Conservation (phyloP, 2,113 vertebrate genomes). For the Malaclemys terrapin region DNA sequence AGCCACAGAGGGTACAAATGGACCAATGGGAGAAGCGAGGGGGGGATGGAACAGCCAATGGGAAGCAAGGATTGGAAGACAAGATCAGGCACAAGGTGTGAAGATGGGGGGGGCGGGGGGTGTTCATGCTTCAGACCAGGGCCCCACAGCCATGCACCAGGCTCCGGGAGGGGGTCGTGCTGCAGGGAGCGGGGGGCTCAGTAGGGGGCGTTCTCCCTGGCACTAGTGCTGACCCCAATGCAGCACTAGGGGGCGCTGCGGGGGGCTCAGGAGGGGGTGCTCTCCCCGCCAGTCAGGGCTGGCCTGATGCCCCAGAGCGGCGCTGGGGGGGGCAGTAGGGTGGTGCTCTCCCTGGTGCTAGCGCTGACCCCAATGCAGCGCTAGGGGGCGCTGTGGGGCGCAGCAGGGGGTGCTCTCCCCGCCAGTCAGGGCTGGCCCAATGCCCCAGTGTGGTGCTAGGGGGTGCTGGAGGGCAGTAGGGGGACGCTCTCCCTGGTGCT, state of each 20-base stretch:
- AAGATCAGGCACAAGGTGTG: background rate
- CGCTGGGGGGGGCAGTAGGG: background rate
- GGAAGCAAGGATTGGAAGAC: background rate
- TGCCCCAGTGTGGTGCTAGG: background rate
- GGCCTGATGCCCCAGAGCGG: background rate
- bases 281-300: background rate
- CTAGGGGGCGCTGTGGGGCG: background rate
- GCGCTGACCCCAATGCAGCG: background rate
- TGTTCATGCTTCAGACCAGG: background rate
- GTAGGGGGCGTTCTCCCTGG: background rate
- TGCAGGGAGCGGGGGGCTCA: background rate
- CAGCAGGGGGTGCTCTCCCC: too few species aligned
- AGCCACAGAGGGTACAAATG: background rate
- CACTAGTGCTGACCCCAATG: background rate
- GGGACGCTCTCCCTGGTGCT: background rate
- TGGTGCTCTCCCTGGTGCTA: background rate
- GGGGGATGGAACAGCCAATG: background rate
- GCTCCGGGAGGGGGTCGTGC: conserved; percentile 2
- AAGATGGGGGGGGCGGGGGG: background rate
- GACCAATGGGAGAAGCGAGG: background rate
- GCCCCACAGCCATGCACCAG: too few species aligned
- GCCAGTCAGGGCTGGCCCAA: background rate
- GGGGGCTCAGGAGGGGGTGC: background rate
- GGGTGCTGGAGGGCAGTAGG: too few species aligned
- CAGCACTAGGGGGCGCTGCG: too few species aligned